A percentile compares a stretch with the other conserved stretches of the same genome.
These are phyloP conservation scores for Drosophila seclusa DNA, from an alignment of 2,888 invertebrate species.

Conservation along the genomic window DNA sequence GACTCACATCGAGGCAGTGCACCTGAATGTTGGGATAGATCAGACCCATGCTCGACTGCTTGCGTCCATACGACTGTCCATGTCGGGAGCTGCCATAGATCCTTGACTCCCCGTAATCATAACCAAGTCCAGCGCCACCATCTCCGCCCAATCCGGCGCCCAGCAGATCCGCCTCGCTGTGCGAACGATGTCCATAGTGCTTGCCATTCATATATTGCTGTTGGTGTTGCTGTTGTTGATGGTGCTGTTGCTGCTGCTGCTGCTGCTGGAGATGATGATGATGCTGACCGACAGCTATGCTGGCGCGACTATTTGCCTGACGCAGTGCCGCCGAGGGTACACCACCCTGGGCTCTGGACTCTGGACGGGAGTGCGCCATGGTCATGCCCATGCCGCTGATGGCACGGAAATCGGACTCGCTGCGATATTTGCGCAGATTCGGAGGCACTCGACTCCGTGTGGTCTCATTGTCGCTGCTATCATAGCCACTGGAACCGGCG, in stretches of 20 bases:
- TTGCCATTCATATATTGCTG: slow-evolving; percentile 81
- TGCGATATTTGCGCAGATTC: slow-evolving; percentile 90
- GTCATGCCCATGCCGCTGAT: slow-evolving; percentile 80
- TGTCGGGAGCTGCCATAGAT: slow-evolving; percentile 81
- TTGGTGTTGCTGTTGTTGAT: slow-evolving; percentile 71
- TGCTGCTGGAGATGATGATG: slow-evolving; percentile 54
- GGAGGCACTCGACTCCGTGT: slow-evolving; percentile 85
- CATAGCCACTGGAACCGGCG: slow-evolving; percentile 94
- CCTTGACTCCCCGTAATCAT: slow-evolving; percentile 83
- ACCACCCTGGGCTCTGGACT: slow-evolving; percentile 83
- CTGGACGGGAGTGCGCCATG: slow-evolving; percentile 83
- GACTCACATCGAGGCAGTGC: slow-evolving; percentile 92
- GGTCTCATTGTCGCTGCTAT: slow-evolving; percentile 94
- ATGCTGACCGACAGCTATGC: slow-evolving; percentile 85
- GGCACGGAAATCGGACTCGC: slow-evolving; percentile 93
- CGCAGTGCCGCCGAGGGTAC: slow-evolving; percentile 89
- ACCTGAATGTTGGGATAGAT: slow-evolving; percentile 85
- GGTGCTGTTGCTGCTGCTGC: slow-evolving; percentile 65
- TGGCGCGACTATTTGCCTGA: slow-evolving; percentile 89
- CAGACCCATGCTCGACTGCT: slow-evolving; percentile 83
- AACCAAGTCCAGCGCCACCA: slow-evolving; percentile 66
- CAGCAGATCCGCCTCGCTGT: slow-evolving; percentile 94
- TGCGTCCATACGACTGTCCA: slow-evolving; percentile 67
- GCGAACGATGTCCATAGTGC: slow-evolving; percentile 88
- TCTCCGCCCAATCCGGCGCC: slow-evolving; percentile 86